These are phyloP conservation scores for Tenthredo livida DNA, from an alignment of 2,888 invertebrate genomes.

Conservation along the genomic window DNA sequence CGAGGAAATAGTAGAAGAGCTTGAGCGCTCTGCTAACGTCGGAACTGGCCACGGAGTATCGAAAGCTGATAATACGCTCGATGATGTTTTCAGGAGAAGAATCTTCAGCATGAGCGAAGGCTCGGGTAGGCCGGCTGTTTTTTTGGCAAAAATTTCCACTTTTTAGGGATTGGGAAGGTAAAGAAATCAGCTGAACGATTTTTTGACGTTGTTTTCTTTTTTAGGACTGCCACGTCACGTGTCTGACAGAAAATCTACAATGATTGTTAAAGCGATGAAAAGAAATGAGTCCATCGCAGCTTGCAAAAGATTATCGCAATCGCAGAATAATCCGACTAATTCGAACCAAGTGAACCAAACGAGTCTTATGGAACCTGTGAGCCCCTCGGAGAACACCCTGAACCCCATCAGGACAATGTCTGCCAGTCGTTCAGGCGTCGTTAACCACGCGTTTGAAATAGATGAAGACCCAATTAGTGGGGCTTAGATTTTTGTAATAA, in stretches of 20 bases:
- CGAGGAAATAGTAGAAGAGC: background rate
- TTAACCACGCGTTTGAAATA: background rate
- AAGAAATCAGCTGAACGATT: background rate
- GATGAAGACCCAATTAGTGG: background rate
- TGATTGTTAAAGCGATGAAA: background rate
- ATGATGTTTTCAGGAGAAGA: background rate
- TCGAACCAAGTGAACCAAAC: background rate
- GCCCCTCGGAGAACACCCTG: background rate
- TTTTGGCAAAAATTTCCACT: background rate
- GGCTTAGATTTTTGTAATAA: background rate
- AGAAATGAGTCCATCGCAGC: background rate
- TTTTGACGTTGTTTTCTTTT: background rate
- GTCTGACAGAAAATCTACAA: background rate
- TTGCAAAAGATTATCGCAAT: background rate
- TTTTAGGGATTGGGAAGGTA: no score
- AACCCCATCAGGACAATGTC: background rate
- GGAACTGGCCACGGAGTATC: background rate
- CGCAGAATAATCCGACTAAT: background rate
- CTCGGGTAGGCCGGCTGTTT: background rate
- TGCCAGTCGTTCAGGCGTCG: background rate
- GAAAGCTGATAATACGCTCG: background rate
- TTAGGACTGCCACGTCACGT: background rate
- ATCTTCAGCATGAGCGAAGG: constrained; percentile 1
- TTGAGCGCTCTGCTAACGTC: background rate
- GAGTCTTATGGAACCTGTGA: background rate